Evolutionary conservation across 2,113 vertebrate species (phyloP).

Genomic region (Tautogolabrus adspersus): DNA sequence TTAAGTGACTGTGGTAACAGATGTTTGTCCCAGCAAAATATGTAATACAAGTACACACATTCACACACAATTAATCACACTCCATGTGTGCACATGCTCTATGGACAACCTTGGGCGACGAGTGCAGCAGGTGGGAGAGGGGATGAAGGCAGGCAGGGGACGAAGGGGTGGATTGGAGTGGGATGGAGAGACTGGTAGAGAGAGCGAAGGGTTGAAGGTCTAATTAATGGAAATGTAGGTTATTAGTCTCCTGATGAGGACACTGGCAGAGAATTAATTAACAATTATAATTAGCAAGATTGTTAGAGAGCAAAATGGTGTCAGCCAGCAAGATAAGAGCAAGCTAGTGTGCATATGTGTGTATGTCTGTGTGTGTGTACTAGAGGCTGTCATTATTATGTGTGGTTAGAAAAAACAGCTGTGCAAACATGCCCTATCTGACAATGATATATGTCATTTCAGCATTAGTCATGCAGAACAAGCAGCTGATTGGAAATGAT

Average conservation of each 20-base stretch:
- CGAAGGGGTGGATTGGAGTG: slow-evolving; percentile 62
- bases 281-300: slow-evolving; percentile 90
- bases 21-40: slow-evolving; percentile 15
- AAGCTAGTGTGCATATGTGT: slow-evolving; percentile 56
- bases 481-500: slow-evolving; percentile 70
- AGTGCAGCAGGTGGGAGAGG: slow-evolving; percentile 41
- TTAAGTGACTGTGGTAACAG: slow-evolving; percentile 5
- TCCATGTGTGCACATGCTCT: slow-evolving; percentile 26
- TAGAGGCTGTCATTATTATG: slow-evolving; percentile 36
- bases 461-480: slow-evolving; percentile 70
- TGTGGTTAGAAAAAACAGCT: slow-evolving; percentile 40
- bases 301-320: slow-evolving; percentile 89
- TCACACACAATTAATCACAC: slow-evolving; percentile 52
- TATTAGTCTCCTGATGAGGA: slow-evolving; percentile 89
- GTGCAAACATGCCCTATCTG: slow-evolving; percentile 62
- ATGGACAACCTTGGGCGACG: slow-evolving; percentile 25
- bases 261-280: slow-evolving; percentile 88
- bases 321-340: slow-evolving; percentile 79
- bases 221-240: slow-evolving; percentile 90
- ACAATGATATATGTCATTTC: slow-evolving; percentile 70
- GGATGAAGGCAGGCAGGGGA: slow-evolving; percentile 51
- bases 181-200: slow-evolving; percentile 72
- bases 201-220: slow-evolving; percentile 85
- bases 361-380: slow-evolving; percentile 41
- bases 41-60: slow-evolving; percentile 7